Evolutionary conservation across 2,888 invertebrate species (phyloP).

Genomic region (Merodon equestris): DNA sequence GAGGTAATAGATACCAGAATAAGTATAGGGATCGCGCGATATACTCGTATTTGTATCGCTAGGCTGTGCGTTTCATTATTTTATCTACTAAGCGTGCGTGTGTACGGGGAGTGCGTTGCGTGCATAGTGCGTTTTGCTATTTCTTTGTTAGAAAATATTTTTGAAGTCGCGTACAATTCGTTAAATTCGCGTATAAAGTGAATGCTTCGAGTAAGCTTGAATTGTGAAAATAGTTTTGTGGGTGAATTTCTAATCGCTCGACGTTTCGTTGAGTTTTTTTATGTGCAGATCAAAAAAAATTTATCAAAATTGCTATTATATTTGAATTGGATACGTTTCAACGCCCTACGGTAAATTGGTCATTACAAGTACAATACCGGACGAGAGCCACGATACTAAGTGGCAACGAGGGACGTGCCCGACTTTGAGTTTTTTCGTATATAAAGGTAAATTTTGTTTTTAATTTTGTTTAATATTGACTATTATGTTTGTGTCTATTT

Average conservation of each 20-base stretch:
- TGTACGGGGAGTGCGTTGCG: conserved; percentile 2
- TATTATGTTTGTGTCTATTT: too few species aligned
- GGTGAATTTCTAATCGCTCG: conserved; percentile 17
- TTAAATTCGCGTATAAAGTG: too few species aligned
- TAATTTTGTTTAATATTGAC: too few species aligned
- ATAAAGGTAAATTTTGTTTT: too few species aligned
- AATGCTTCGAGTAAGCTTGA: too few species aligned
- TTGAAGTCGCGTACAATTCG: too few species aligned
- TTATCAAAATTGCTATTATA: neutral
- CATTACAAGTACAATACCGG: neutral
- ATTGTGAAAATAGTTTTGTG: too few species aligned
- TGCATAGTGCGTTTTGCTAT: conserved; percentile 10
- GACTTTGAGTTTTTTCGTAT: neutral
- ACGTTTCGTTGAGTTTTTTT: conserved; percentile 15
- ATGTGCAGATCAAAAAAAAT: too few species aligned
- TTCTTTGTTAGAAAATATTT: conserved; percentile 8
- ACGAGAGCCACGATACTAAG: neutral
- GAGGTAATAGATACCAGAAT: too few species aligned
- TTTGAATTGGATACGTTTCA: conserved; percentile 17
- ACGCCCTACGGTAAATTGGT: conserved; percentile 12
- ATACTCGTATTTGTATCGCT: too few species aligned
- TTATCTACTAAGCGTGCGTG: conserved; percentile 1
- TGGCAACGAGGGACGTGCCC: neutral
- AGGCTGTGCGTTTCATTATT: neutral
- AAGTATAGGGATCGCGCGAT: too few species aligned